A percentile compares a stretch with the other conserved stretches of the same genome.
Conservation (phyloP, 2,888 invertebrate genomes). For the Eueremaeus valkanovi region DNA sequence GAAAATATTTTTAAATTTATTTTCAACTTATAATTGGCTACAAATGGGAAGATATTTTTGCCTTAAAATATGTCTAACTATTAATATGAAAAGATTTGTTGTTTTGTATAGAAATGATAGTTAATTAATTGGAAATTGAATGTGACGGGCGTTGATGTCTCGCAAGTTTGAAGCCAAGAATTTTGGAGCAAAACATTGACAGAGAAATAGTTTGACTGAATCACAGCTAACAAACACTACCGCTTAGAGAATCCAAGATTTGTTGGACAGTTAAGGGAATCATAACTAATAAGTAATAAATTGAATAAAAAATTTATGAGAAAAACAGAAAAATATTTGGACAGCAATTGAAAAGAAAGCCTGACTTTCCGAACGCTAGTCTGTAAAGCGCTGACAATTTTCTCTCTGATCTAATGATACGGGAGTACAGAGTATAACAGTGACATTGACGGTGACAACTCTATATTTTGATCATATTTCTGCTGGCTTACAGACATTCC, state of each 20-base stretch:
- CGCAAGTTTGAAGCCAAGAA: background rate
- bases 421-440: constrained; percentile 2
- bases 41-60: background rate
- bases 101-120: background rate
- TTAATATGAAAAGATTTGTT: background rate
- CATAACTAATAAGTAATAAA: background rate
- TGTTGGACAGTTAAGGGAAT: background rate
- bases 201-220: background rate
- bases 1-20: background rate
- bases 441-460: background rate
- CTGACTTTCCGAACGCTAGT: background rate
- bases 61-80: background rate
- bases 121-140: constrained; percentile 21
- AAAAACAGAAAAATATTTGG: background rate
- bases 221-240: background rate
- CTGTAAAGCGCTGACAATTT: background rate
- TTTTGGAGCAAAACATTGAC: background rate
- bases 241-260: background rate
- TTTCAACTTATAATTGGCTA: background rate
- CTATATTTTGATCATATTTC: background rate
- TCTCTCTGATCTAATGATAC: background rate
- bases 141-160: constrained; percentile 9
- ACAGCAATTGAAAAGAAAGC: background rate
- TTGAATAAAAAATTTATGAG: background rate
- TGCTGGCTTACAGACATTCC: background rate